Evolutionary conservation across 2,888 invertebrate genomes (phyloP).

Genomic region (Andrena chrysosceles): DNA sequence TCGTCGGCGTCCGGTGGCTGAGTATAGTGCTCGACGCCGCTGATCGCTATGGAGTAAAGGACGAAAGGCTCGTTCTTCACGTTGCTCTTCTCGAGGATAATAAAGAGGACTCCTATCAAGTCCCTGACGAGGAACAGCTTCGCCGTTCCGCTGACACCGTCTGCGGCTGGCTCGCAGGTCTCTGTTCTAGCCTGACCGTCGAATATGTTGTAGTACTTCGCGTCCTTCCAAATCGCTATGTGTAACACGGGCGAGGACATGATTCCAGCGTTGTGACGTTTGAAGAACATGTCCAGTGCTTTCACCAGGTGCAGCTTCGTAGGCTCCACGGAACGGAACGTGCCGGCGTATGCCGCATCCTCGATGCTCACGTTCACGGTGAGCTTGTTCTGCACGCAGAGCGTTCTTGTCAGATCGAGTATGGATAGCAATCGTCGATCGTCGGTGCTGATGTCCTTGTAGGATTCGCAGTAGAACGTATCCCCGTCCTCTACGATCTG

Average conservation of each 20-base stretch:
- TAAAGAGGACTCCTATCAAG: conserved; percentile 74
- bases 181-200: conserved; percentile 79
- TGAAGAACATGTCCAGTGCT: conserved; percentile 79
- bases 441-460: conserved; percentile 70
- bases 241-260: conserved; percentile 77
- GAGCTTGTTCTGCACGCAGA: conserved; percentile 75
- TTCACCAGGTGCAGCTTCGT: conserved; percentile 79
- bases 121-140: conserved; percentile 78
- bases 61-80: conserved; percentile 79
- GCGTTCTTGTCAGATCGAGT: conserved; percentile 72
- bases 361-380: conserved; percentile 75
- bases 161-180: conserved; percentile 67
- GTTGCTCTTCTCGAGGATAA: conserved; percentile 80
- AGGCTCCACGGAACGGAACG: conserved; percentile 78
- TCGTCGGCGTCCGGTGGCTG: conserved; percentile 59
- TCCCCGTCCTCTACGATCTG: conserved; percentile 82
- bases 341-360: conserved; percentile 79
- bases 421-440: conserved; percentile 76
- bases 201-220: conserved; percentile 77
- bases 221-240: conserved; percentile 79
- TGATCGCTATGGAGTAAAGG: conserved; percentile 72
- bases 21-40: conserved; percentile 61
- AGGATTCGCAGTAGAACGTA: conserved; percentile 79
- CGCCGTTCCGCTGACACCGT: conserved; percentile 69
- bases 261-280: conserved; percentile 74